A percentile compares a stretch with the other conserved stretches of the same genome.
Conservation (phyloP, 2,797 vertebrate genomes). For the Peromyscus aztecus region DNA sequence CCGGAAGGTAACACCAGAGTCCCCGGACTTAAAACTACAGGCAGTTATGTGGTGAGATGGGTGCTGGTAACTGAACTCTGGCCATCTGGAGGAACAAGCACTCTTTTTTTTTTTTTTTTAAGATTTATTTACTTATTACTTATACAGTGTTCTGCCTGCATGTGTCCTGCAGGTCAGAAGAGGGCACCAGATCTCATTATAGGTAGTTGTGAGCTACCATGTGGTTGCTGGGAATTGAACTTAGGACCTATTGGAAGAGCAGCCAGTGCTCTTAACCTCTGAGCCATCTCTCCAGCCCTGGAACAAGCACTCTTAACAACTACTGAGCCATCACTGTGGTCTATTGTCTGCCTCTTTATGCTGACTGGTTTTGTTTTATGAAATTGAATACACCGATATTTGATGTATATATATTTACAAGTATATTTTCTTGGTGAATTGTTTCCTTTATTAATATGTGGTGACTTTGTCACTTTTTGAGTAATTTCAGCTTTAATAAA, state of each 20-base stretch:
- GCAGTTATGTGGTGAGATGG: background rate
- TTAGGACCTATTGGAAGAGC: too few relatives aligned
- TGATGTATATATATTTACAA: background rate
- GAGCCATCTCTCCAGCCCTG: too few relatives aligned
- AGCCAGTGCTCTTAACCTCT: too few relatives aligned
- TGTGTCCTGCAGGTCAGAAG: too few relatives aligned
- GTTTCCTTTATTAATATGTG: too few relatives aligned
- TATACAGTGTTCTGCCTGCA: too few relatives aligned
- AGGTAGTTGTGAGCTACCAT: too few relatives aligned
- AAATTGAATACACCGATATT: background rate
- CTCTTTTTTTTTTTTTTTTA: background rate
- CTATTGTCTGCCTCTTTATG: background rate
- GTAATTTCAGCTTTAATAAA: too few relatives aligned
- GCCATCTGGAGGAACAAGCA: background rate
- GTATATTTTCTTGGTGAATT: background rate
- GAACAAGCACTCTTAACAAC: background rate
- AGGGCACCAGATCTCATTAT: too few relatives aligned
- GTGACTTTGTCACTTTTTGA: too few relatives aligned
- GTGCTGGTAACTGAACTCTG: background rate
- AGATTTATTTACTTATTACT: too few relatives aligned
- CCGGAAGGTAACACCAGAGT: background rate
- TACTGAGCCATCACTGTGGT: background rate
- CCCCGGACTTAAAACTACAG: background rate
- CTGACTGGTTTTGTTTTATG: background rate
- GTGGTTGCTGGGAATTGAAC: too few relatives aligned